phyloP scores from a whole-genome alignment of 2,888 invertebrate species.

The Andricus curvator region DNA sequence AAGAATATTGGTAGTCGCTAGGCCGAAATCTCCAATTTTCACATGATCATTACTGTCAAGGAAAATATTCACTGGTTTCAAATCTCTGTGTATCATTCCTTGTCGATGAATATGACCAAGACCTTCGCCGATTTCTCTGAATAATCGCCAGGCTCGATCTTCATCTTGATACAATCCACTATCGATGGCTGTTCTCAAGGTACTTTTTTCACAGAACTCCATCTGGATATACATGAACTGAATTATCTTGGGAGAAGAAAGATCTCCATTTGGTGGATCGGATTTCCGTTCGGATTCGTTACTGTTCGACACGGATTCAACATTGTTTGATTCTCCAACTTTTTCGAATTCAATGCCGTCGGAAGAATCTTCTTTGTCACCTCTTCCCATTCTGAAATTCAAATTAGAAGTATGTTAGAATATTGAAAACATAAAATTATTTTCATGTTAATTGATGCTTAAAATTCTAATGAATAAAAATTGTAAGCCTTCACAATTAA shows the following conservation, averaged over 20 bases:
- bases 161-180: constrained; percentile 87
- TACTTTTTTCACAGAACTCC: constrained; percentile 99
- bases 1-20: constrained; percentile 91
- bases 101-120: constrained; percentile 95
- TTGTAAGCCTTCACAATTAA: too few species aligned
- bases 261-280: neutral
- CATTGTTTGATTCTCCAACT: constrained; percentile 59
- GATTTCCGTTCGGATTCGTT: constrained; percentile 30
- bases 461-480: too few species aligned
- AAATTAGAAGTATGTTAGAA: neutral
- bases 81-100: constrained; percentile 91
- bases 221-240: constrained; percentile 96
- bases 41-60: constrained; percentile 96
- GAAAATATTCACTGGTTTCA: constrained; percentile 96
- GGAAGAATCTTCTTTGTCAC: constrained; percentile 79
- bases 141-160: constrained; percentile 92
- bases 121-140: constrained; percentile 96
- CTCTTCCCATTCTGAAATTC: constrained; percentile 66
- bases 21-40: constrained; percentile 98
- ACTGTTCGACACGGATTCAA: neutral
- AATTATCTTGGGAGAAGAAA: constrained; percentile 73
- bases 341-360: constrained; percentile 84
- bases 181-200: constrained; percentile 93
- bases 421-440: too few species aligned
- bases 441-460: too few species aligned